Conservation (phyloP, 2,797 vertebrate species). For the Taeniopygia guttata region DNA sequence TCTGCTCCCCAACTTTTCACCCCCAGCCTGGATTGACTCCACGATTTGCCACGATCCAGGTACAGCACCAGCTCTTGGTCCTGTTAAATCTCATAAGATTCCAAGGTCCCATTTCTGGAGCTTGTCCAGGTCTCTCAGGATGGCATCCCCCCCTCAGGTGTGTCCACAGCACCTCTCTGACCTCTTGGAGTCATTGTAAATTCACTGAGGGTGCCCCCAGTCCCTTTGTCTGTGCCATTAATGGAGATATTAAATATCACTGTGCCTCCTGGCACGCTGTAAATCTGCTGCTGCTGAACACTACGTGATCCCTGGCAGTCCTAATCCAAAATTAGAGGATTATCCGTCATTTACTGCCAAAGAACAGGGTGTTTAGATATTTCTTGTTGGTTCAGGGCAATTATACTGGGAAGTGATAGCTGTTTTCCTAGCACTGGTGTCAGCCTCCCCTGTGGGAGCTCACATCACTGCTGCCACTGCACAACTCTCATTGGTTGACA, state of each 20-base stretch:
- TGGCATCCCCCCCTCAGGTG: background rate
- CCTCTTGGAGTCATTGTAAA: background rate
- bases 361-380: background rate
- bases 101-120: accelerated
- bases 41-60: background rate
- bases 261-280: background rate
- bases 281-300: background rate
- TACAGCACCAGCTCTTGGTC: background rate
- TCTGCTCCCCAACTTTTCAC: background rate
- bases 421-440: background rate
- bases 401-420: background rate
- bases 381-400: background rate
- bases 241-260: background rate
- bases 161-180: background rate
- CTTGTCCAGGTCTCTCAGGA: background rate
- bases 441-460: background rate
- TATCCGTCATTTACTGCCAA: background rate
- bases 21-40: accelerated
- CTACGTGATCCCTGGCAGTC: background rate
- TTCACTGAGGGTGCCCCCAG: background rate
- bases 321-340: background rate
- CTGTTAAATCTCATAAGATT: background rate
- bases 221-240: background rate
- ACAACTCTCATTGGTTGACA: background rate
- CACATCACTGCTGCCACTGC: background rate